Evolutionary conservation across 2,888 invertebrate genomes (phyloP).

Genomic region (Lamellibrachia satsuma): DNA sequence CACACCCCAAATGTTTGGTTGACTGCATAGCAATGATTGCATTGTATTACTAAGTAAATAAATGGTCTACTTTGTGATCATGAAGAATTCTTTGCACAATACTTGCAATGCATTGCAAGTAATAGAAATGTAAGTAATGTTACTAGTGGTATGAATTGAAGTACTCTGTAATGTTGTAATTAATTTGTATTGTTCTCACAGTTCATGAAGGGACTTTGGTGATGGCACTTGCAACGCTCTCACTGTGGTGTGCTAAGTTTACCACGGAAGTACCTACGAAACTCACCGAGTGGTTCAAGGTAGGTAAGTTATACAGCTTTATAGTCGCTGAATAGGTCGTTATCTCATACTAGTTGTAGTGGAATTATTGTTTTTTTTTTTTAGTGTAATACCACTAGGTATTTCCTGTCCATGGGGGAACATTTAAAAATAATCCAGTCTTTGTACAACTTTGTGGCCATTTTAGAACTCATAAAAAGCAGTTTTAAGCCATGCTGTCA

Average conservation of each 20-base stretch:
- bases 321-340: not conserved
- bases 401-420: not conserved
- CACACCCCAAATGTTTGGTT: too few relatives aligned
- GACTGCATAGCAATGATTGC: too few relatives aligned
- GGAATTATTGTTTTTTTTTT: not conserved
- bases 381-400: not conserved
- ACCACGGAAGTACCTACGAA: conserved; percentile 74
- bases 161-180: not conserved
- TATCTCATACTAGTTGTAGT: not conserved
- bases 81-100: too few relatives aligned
- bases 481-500: too few relatives aligned
- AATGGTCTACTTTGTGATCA: too few relatives aligned
- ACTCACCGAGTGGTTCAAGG: conserved; percentile 73
- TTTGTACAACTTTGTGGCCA: too few relatives aligned
- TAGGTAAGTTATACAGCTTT: conserved; percentile 38
- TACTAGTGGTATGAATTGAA: not conserved
- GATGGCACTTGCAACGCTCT: conserved; percentile 82
- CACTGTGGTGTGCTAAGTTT: conserved; percentile 80
- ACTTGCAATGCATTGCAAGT: too few relatives aligned
- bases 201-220: conserved; percentile 91
- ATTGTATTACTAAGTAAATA: too few relatives aligned
- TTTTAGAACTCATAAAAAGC: too few relatives aligned
- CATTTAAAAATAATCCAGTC: not conserved
- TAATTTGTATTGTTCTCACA: conserved; percentile 45
- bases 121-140: too few relatives aligned